Conservation (phyloP, 2,888 invertebrate genomes). For the Synanthedon vespiformis region DNA sequence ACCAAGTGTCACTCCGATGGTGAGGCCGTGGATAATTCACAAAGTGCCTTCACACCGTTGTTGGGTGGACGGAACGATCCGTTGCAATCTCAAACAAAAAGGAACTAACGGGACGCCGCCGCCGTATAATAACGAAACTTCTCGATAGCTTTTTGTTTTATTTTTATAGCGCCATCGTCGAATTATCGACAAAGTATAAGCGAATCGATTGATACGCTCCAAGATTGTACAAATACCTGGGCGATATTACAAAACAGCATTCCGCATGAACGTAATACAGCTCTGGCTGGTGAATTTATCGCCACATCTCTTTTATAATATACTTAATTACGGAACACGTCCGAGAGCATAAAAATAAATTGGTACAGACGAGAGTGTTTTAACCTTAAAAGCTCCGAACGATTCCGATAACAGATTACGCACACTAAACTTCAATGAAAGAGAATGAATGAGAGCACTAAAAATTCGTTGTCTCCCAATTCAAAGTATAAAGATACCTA, state of each 20-base stretch:
- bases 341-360: no score
- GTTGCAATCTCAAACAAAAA: slow-evolving; percentile 30
- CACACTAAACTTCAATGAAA: no score
- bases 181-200: neutral
- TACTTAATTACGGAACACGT: no score
- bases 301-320: no score
- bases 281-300: no score
- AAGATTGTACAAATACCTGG: neutral
- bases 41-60: slow-evolving; percentile 19
- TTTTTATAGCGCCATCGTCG: slow-evolving; percentile 14
- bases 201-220: neutral
- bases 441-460: no score
- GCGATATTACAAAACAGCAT: neutral
- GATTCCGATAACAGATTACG: no score
- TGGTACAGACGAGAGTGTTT: no score
- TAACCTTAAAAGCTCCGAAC: no score
- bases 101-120: slow-evolving; percentile 32
- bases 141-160: slow-evolving; percentile 17
- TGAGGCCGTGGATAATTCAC: slow-evolving; percentile 38
- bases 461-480: no score
- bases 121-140: slow-evolving; percentile 15
- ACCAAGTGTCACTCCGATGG: slow-evolving; percentile 27
- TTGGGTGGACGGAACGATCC: slow-evolving; percentile 24
- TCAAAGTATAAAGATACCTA: no score
- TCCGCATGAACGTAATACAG: neutral